Evolutionary conservation across 1,140 invertebrate genomes (phyloP).

Genomic region (Papilio polytes): DNA sequence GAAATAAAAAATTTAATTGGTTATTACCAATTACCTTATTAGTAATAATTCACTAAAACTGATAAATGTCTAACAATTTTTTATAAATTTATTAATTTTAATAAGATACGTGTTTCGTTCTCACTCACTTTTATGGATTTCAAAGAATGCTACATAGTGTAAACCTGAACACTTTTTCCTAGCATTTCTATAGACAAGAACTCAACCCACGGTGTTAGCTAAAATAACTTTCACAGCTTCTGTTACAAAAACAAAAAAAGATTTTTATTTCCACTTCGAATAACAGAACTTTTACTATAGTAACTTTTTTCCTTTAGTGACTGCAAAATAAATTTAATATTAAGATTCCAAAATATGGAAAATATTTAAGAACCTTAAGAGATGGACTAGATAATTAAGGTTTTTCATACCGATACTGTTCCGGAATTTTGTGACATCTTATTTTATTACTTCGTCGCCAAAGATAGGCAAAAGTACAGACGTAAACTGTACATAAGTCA

Average conservation of each 20-base stretch:
- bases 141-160: neutral
- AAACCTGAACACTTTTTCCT: neutral
- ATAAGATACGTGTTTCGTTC: too few relatives aligned
- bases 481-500: neutral
- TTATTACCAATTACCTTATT: too few relatives aligned
- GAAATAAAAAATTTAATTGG: too few relatives aligned
- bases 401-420: neutral
- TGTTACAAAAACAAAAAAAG: neutral
- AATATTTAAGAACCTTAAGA: too few relatives aligned
- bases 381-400: neutral
- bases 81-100: too few relatives aligned
- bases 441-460: neutral
- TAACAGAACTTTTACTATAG: neutral
- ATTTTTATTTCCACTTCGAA: neutral
- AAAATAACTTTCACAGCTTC: conserved; percentile 14
- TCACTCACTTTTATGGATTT: too few relatives aligned
- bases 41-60: too few relatives aligned
- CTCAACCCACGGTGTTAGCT: neutral
- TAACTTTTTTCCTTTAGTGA: neutral
- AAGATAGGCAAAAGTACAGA: neutral
- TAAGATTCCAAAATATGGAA: too few relatives aligned
- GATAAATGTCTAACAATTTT: too few relatives aligned
- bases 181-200: conserved; percentile 12
- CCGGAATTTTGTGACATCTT: too few relatives aligned
- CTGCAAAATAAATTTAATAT: too few relatives aligned